phyloP scores from a whole-genome alignment of 2,888 invertebrate genomes.

The Cosmia trapezina region DNA sequence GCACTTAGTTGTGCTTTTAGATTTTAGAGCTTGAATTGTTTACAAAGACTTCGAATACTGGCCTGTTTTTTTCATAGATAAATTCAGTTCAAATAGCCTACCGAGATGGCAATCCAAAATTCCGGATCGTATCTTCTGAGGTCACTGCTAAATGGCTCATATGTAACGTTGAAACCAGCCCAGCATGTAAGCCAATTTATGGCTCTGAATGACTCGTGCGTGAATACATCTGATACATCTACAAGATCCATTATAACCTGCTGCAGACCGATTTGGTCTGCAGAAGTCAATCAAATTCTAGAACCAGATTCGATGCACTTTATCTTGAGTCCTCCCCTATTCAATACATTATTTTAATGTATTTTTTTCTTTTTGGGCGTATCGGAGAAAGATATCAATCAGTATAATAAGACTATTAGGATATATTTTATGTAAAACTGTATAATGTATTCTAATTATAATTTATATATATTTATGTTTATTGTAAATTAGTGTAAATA shows the following conservation, averaged over 20 bases:
- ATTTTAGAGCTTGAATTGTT: neutral
- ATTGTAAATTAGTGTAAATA: slow-evolving; percentile 2
- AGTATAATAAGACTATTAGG: too few species aligned
- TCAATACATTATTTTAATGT: slow-evolving; percentile 5
- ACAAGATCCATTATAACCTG: slow-evolving; percentile 6
- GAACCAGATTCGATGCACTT: slow-evolving; percentile 9
- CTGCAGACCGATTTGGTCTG: neutral
- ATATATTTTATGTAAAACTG: slow-evolving; percentile 3
- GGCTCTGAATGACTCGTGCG: slow-evolving; percentile 15
- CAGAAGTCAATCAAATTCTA: neutral
- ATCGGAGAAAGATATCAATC: neutral
- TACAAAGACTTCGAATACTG: neutral
- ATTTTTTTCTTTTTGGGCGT: neutral
- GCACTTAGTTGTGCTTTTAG: neutral
- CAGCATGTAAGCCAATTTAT: slow-evolving; percentile 8
- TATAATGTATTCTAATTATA: neutral
- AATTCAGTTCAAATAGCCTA: neutral
- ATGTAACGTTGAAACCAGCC: neutral
- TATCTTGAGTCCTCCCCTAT: neutral
- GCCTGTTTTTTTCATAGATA: neutral
- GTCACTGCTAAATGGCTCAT: neutral
- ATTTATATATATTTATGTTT: neutral
- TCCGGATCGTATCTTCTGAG: neutral
- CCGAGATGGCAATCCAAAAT: neutral
- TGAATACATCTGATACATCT: neutral